phyloP scores from a whole-genome alignment of 2,888 invertebrate genomes.

The Lasioglossum morio region DNA sequence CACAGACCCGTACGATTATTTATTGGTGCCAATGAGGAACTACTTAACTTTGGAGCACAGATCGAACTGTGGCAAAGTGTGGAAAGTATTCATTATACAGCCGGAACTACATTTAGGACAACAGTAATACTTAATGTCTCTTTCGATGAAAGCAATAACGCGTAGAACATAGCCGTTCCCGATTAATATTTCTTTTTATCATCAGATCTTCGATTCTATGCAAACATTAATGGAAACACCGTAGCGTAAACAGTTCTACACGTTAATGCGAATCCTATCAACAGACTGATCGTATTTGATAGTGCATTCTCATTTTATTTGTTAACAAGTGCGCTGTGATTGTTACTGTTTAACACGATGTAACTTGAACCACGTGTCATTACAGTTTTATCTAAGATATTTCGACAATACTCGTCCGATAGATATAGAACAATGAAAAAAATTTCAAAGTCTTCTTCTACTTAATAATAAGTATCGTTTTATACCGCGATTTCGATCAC shows the following conservation, averaged over 20 bases:
- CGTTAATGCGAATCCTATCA: slow-evolving; percentile 34
- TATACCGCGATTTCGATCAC: slow-evolving; percentile 33
- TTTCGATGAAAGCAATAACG: slow-evolving; percentile 35
- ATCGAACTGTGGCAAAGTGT: slow-evolving; percentile 89
- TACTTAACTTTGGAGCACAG: slow-evolving; percentile 86
- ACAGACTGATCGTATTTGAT: slow-evolving; percentile 61
- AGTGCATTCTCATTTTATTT: slow-evolving; percentile 63
- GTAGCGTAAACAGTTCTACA: slow-evolving; percentile 19
- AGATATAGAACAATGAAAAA: slow-evolving; percentile 17
- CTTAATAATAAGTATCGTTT: slow-evolving; percentile 27
- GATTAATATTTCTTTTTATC: slow-evolving; percentile 12
- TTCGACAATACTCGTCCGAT: slow-evolving; percentile 58
- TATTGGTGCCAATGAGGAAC: slow-evolving; percentile 87
- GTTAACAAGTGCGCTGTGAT: slow-evolving; percentile 69
- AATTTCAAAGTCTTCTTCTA: slow-evolving; percentile 26
- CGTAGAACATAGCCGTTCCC: slow-evolving; percentile 30
- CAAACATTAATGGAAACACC: slow-evolving; percentile 1
- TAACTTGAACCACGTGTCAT: slow-evolving; percentile 40
- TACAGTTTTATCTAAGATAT: slow-evolving; percentile 55
- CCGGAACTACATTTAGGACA: slow-evolving; percentile 78
- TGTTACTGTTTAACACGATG: slow-evolving; percentile 62
- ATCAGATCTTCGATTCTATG: background rate
- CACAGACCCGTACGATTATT: slow-evolving; percentile 87
- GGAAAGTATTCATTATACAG: slow-evolving; percentile 85
- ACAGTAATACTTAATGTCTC: slow-evolving; percentile 40